Percentiles rank a stretch among this genome's conserved stretches.
phyloP scores from a whole-genome alignment of 2,888 invertebrate species.

The Bedellia somnulentella region DNA sequence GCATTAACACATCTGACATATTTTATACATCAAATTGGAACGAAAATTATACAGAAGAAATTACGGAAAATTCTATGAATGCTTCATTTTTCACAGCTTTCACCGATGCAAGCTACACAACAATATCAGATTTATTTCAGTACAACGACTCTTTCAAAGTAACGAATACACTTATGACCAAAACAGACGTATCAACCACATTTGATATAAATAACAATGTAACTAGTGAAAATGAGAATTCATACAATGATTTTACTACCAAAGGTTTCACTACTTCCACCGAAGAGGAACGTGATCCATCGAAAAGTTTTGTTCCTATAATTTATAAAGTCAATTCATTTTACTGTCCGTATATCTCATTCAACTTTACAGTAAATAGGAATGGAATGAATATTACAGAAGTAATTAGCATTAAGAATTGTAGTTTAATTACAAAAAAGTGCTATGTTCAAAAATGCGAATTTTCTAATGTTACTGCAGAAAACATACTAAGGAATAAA shows the following conservation, averaged over 20 bases:
- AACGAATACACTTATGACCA: too few relatives aligned
- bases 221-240: conserved; percentile 2
- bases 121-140: too few relatives aligned
- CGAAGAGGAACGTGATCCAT: too few relatives aligned
- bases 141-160: too few relatives aligned
- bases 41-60: too few relatives aligned
- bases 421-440: conserved; percentile 21
- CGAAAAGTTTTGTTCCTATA: too few relatives aligned
- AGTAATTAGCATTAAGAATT: conserved; percentile 32
- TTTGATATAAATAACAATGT: conserved; percentile 5
- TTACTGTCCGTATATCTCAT: conserved; percentile 13
- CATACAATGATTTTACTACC: conserved; percentile 5
- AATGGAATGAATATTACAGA: conserved; percentile 32
- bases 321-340: conserved; percentile 4
- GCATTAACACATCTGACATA: too few relatives aligned
- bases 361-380: conserved; percentile 35
- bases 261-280: conserved; percentile 1
- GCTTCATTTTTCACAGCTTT: too few relatives aligned
- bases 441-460: conserved; percentile 28
- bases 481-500: conserved; percentile 13
- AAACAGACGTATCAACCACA: conserved; percentile 7
- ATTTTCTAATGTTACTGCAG: conserved; percentile 9
- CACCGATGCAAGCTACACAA: too few relatives aligned
- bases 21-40: too few relatives aligned
- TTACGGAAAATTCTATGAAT: too few relatives aligned